phyloP scores from a whole-genome alignment of 2,888 invertebrate genomes.

The Merodon equestris region DNA sequence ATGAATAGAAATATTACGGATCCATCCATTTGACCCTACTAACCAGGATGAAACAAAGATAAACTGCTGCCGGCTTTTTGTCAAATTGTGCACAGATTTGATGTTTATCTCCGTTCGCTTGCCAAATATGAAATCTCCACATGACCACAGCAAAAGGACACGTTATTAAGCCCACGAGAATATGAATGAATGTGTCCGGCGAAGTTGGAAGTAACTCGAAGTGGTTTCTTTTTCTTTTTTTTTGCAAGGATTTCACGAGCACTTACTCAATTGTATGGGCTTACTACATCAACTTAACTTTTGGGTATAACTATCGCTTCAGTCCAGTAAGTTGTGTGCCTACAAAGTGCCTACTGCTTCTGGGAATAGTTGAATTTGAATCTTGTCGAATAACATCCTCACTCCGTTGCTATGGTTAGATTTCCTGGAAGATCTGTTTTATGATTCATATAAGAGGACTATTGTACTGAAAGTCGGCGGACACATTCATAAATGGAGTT shows the following conservation, averaged over 20 bases:
- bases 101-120: slow-evolving; percentile 55
- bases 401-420: too few relatives aligned
- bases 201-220: slow-evolving; percentile 54
- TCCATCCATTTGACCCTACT: too few relatives aligned
- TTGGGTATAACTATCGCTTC: slow-evolving; percentile 46
- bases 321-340: too few relatives aligned
- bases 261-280: slow-evolving; percentile 48
- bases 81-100: slow-evolving; percentile 67
- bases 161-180: slow-evolving; percentile 58
- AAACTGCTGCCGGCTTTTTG: slow-evolving; percentile 52
- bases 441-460: too few relatives aligned
- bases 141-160: slow-evolving; percentile 51
- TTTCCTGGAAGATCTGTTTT: too few relatives aligned
- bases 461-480: too few relatives aligned
- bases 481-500: too few relatives aligned
- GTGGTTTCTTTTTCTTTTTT: slow-evolving; percentile 49
- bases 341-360: too few relatives aligned
- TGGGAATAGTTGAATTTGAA: neutral
- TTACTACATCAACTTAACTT: slow-evolving; percentile 48
- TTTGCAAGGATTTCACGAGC: slow-evolving; percentile 54
- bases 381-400: too few relatives aligned
- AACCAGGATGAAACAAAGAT: slow-evolving; percentile 30
- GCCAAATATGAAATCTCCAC: slow-evolving; percentile 47
- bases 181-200: slow-evolving; percentile 53
- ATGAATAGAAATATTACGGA: too few relatives aligned